Percentiles rank a stretch among this genome's conserved stretches.
Evolutionary conservation across 2,113 vertebrate species (phyloP).

Genomic region (Tragelaphus imberbis): DNA sequence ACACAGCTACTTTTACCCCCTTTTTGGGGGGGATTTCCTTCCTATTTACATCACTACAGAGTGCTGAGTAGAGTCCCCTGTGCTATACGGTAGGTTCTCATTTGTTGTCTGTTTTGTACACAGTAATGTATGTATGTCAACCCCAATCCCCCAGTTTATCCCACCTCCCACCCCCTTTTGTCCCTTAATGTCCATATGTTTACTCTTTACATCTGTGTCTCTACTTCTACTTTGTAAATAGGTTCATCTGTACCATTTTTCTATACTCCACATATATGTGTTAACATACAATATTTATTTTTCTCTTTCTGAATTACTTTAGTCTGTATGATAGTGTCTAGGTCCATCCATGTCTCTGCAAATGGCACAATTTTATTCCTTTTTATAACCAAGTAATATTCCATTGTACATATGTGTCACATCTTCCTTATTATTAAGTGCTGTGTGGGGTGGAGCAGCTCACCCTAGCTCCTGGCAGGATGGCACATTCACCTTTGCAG

Average conservation of each 20-base stretch:
- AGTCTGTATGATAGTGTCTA: not conserved
- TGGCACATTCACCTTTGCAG: not conserved
- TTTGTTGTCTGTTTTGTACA: not conserved
- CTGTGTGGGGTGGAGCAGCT: not conserved
- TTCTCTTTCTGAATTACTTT: not conserved
- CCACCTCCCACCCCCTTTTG: not conserved
- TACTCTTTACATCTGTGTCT: not conserved
- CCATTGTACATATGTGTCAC: not conserved
- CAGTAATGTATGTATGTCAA: not conserved
- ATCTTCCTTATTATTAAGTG: not conserved
- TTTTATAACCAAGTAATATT: not conserved
- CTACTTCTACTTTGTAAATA: not conserved
- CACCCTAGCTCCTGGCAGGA: too few relatives aligned
- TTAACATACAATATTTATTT: not conserved
- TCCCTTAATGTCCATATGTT: not conserved
- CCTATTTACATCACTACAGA: not conserved
- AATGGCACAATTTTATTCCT: not conserved
- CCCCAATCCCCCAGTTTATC: not conserved
- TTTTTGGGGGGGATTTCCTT: not conserved
- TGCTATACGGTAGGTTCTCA: not conserved
- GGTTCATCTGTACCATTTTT: not conserved
- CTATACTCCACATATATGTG: not conserved
- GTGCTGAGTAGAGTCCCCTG: not conserved
- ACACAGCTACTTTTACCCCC: not conserved
- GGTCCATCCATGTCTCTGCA: not conserved